A percentile compares a stretch with the other conserved stretches of the same genome.
Conservation (phyloP, 2,888 invertebrate genomes). For the Lymantria monacha region DNA sequence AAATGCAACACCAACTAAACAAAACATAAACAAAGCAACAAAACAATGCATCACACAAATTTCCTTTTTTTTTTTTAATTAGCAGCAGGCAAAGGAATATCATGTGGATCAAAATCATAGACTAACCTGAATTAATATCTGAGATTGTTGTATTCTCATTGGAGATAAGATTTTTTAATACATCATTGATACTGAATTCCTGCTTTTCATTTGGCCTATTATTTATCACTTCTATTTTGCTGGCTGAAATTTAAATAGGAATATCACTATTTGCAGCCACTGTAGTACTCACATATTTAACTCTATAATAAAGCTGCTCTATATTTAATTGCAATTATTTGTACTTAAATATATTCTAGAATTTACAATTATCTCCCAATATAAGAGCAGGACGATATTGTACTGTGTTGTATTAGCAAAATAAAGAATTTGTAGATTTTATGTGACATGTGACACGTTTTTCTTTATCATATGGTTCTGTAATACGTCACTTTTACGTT, state of each 20-base stretch:
- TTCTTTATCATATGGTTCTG: no score
- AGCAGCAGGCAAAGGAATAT: background rate
- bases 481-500: no score
- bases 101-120: background rate
- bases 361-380: no score
- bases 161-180: slow-evolving; percentile 80
- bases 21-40: background rate
- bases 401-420: no score
- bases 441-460: no score
- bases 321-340: no score
- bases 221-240: slow-evolving; percentile 76
- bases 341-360: no score
- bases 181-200: slow-evolving; percentile 81
- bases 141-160: slow-evolving; percentile 52
- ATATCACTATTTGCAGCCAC: background rate
- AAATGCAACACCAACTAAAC: no score
- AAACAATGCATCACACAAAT: background rate
- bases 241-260: slow-evolving; percentile 50
- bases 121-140: slow-evolving; percentile 63
- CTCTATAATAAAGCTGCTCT: no score
- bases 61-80: background rate
- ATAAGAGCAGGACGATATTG: no score
- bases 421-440: no score
- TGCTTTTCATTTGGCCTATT: slow-evolving; percentile 76
- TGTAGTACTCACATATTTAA: no score